Percentiles rank a stretch among this genome's conserved stretches.
Evolutionary conservation across 2,888 invertebrate species (phyloP).

Genomic region (Polia nebulosa): DNA sequence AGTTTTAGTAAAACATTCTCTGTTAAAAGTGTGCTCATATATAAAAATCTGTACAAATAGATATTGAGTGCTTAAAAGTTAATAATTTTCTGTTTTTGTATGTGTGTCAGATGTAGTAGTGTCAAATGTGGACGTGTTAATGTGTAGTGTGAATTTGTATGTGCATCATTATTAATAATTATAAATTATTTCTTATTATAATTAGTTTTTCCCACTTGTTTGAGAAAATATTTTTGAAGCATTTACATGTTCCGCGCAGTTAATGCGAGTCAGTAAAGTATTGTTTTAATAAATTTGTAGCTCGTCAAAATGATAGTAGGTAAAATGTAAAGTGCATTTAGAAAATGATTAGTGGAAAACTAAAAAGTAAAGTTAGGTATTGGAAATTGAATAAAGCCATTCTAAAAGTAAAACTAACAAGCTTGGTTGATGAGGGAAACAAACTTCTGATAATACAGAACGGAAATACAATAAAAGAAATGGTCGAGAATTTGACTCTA

Average conservation of each 20-base stretch:
- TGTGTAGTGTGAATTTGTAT: slow-evolving; percentile 55
- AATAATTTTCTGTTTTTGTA: slow-evolving; percentile 62
- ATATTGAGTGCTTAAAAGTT: slow-evolving; percentile 65
- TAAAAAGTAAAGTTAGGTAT: slow-evolving; percentile 72
- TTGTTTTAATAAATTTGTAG: slow-evolving; percentile 52
- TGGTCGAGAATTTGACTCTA: not conserved
- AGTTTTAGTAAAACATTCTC: slow-evolving; percentile 88
- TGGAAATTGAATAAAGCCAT: slow-evolving; percentile 76
- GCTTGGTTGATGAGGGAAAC: slow-evolving; percentile 73
- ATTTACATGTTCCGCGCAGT: slow-evolving; percentile 46
- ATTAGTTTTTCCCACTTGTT: slow-evolving; percentile 65
- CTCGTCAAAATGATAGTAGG: slow-evolving; percentile 46
- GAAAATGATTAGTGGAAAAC: slow-evolving; percentile 77
- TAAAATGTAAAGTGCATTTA: slow-evolving; percentile 61
- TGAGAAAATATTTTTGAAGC: slow-evolving; percentile 53
- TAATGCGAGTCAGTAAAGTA: slow-evolving; percentile 55
- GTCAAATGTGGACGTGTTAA: slow-evolving; percentile 47
- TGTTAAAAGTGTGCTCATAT: slow-evolving; percentile 84
- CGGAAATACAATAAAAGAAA: not conserved
- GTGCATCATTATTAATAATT: slow-evolving; percentile 54
- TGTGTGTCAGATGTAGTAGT: slow-evolving; percentile 56
- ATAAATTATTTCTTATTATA: slow-evolving; percentile 56
- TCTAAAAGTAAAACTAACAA: slow-evolving; percentile 82
- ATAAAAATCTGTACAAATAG: slow-evolving; percentile 70
- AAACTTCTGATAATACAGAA: slow-evolving; percentile 2